phyloP scores from a whole-genome alignment of 2,113 vertebrate species.

The Podocnemis expansa region DNA sequence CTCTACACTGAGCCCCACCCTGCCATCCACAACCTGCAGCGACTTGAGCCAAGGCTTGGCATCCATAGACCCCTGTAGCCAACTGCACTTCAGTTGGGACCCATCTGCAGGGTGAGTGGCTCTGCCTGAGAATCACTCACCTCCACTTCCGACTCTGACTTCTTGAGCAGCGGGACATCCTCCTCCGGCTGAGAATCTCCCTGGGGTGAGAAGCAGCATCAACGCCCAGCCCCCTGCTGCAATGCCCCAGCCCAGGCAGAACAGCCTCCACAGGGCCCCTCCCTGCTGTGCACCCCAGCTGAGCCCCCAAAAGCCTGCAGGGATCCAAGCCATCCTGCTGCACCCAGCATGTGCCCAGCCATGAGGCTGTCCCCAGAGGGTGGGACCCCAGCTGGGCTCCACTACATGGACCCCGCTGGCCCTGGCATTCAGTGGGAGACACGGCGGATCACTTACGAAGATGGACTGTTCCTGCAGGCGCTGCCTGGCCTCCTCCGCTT shows the following conservation, averaged over 20 bases:
- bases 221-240: not conserved
- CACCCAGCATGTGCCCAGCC: not conserved
- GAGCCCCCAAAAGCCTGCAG: not conserved
- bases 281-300: too few relatives aligned
- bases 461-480: constrained; percentile 83
- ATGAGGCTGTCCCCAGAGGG: not conserved
- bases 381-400: too few relatives aligned
- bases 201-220: constrained; percentile 55
- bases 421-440: too few relatives aligned
- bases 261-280: not conserved
- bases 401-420: too few relatives aligned
- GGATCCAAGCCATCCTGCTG: not conserved
- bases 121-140: constrained; percentile 71
- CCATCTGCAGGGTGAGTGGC: not conserved
- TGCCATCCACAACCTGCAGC: not conserved
- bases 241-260: not conserved
- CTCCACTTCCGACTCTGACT: constrained; percentile 92
- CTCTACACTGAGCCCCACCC: accelerated
- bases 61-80: not conserved
- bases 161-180: constrained; percentile 87
- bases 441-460: constrained; percentile 80
- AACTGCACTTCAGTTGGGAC: not conserved
- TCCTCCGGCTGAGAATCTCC: constrained; percentile 81
- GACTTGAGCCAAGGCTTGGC: not conserved
- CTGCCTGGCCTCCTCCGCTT: constrained; percentile 92